These are phyloP conservation scores for Tenebrosternarchus preto DNA, from an alignment of 2,113 vertebrate species.

Conservation along the genomic window DNA sequence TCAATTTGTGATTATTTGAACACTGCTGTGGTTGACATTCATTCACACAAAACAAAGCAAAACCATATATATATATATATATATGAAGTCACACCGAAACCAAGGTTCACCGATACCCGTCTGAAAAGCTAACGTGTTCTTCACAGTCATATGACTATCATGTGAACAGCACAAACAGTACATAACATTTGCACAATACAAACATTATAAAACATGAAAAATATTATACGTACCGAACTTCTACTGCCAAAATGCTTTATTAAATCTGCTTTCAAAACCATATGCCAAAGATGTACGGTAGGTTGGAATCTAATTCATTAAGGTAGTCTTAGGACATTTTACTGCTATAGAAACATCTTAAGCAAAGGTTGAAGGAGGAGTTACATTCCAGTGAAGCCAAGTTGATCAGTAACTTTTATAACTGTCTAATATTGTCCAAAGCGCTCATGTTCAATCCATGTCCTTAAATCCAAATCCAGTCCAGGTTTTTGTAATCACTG, in stretches of 20 bases:
- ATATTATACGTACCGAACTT: not conserved
- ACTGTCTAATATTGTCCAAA: slow-evolving; percentile 11
- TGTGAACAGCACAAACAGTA: not conserved
- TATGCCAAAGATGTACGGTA: too few relatives aligned
- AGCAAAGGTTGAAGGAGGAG: slow-evolving; percentile 69
- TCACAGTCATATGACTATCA: slow-evolving; percentile 43
- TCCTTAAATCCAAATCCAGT: too few relatives aligned
- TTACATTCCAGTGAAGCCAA: slow-evolving; percentile 37
- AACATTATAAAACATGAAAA: not conserved
- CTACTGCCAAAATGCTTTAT: not conserved
- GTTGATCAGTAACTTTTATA: slow-evolving; percentile 71
- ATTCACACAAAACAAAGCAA: too few relatives aligned
- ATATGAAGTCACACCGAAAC: not conserved
- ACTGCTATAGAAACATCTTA: slow-evolving; percentile 44
- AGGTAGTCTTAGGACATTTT: not conserved
- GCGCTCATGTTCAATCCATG: too few relatives aligned
- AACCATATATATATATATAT: too few relatives aligned
- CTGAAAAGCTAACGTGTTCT: not conserved
- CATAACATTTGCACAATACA: not conserved
- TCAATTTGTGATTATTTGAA: too few relatives aligned
- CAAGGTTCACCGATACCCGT: not conserved
- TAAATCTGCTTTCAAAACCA: not conserved
- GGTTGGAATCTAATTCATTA: not conserved
- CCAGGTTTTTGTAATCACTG: too few relatives aligned
- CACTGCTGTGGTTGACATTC: too few relatives aligned